Evolutionary conservation across 2,797 vertebrate genomes (phyloP).

Genomic region (Coracias cyanogaster): DNA sequence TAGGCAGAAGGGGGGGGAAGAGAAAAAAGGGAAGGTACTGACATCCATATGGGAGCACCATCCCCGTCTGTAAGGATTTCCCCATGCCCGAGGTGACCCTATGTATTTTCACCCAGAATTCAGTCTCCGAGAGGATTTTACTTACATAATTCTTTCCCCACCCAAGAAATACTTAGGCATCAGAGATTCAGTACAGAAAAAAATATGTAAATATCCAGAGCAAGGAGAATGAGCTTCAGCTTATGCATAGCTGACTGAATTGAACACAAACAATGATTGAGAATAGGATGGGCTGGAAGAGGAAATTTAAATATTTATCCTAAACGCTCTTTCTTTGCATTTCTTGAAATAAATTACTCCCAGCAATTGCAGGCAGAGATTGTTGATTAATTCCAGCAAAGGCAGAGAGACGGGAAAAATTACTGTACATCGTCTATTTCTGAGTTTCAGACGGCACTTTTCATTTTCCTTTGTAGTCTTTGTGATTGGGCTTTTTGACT

Average conservation of each 20-base stretch:
- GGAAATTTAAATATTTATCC: slow-evolving; percentile 71
- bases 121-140: not conserved
- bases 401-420: slow-evolving; percentile 7
- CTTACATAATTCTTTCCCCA: not conserved
- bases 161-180: not conserved
- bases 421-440: slow-evolving; percentile 34
- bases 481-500: slow-evolving; percentile 87
- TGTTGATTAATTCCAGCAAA: slow-evolving; percentile 70
- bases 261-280: slow-evolving; percentile 65
- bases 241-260: slow-evolving; percentile 53
- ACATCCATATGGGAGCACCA: not conserved
- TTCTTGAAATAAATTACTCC: slow-evolving; percentile 68
- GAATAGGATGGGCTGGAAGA: slow-evolving; percentile 57
- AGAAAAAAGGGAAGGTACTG: not conserved
- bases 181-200: not conserved
- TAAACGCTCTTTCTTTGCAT: slow-evolving; percentile 63
- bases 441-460: slow-evolving; percentile 81
- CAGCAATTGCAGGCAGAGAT: slow-evolving; percentile 54
- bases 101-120: not conserved
- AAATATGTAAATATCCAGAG: slow-evolving; percentile 51
- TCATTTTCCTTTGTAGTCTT: slow-evolving; percentile 88
- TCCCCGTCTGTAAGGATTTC: not conserved
- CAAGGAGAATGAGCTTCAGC: slow-evolving; percentile 21
- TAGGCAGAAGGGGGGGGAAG: not conserved
- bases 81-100: not conserved